Evolutionary conservation across 2,797 vertebrate species (phyloP).

Genomic region (Tangara arthus): DNA sequence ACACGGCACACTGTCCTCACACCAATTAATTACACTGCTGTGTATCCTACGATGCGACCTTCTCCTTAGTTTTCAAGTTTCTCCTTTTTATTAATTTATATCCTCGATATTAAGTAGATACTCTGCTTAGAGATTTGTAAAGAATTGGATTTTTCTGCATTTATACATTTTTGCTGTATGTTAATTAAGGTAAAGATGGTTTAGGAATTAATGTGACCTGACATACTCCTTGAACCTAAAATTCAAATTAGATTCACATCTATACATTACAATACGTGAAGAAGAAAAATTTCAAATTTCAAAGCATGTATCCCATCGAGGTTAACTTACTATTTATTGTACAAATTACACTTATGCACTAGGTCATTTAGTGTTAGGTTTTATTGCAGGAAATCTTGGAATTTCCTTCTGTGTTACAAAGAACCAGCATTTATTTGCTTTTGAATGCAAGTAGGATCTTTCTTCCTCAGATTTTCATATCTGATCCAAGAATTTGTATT

Average conservation of each 20-base stretch:
- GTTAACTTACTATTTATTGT: background rate
- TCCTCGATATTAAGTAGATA: background rate
- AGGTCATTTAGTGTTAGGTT: background rate
- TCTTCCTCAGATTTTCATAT: constrained; percentile 14
- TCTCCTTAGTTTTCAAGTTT: constrained; percentile 36
- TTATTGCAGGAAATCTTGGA: background rate
- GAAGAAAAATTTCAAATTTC: background rate
- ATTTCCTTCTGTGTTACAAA: background rate
- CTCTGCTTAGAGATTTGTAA: background rate
- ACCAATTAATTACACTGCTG: constrained; percentile 84
- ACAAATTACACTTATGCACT: background rate
- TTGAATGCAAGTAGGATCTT: background rate
- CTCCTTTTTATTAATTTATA: background rate
- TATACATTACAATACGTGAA: background rate
- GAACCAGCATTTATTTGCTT: background rate
- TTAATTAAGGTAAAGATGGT: background rate
- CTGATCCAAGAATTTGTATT: background rate
- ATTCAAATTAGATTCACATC: background rate
- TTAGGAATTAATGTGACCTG: background rate
- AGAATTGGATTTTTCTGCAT: background rate
- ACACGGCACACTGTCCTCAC: constrained; percentile 72
- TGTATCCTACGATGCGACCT: constrained; percentile 75
- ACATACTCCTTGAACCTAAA: background rate
- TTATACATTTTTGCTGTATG: background rate
- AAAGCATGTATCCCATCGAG: background rate